Evolutionary conservation across 1,140 invertebrate genomes (phyloP).

Genomic region (Zaprionus camerounensis): DNA sequence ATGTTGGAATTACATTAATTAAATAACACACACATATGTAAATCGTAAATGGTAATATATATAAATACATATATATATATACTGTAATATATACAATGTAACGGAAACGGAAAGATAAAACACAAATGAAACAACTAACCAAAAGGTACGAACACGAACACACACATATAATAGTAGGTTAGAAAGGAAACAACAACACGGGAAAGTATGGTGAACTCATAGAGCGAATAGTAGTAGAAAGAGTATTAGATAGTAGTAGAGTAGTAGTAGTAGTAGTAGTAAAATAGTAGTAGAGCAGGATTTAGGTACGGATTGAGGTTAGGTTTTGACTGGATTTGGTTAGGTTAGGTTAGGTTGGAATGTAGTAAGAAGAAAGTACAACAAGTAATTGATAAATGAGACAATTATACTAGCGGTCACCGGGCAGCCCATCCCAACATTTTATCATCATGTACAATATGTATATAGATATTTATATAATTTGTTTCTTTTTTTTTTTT

Average conservation of each 20-base stretch:
- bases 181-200: conserved; percentile 71
- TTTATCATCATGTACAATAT: conserved; percentile 82
- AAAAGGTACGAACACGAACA: conserved; percentile 75
- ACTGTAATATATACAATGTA: conserved; percentile 5
- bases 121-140: conserved; percentile 48
- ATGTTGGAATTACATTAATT: conserved; percentile 83
- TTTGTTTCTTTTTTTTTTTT: conserved; percentile 42
- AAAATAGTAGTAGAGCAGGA: conserved; percentile 38
- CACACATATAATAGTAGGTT: conserved; percentile 47
- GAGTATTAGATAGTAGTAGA: conserved; percentile 34
- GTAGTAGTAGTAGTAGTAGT: conserved; percentile 46
- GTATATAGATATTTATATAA: conserved; percentile 67
- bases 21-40: conserved; percentile 73
- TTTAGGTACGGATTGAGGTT: conserved; percentile 30
- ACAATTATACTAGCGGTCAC: conserved; percentile 84
- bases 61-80: conserved; percentile 13
- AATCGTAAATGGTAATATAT: conserved; percentile 29
- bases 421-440: conserved; percentile 85
- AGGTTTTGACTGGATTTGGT: conserved; percentile 45
- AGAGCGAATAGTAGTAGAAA: conserved; percentile 79
- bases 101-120: conserved; percentile 25
- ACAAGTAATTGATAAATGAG: conserved; percentile 83
- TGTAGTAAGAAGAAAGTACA: conserved; percentile 81
- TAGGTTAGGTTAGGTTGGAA: conserved; percentile 74
- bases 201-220: conserved; percentile 64